phyloP scores from a whole-genome alignment of 2,888 invertebrate species.

The Chrysolina americana region DNA sequence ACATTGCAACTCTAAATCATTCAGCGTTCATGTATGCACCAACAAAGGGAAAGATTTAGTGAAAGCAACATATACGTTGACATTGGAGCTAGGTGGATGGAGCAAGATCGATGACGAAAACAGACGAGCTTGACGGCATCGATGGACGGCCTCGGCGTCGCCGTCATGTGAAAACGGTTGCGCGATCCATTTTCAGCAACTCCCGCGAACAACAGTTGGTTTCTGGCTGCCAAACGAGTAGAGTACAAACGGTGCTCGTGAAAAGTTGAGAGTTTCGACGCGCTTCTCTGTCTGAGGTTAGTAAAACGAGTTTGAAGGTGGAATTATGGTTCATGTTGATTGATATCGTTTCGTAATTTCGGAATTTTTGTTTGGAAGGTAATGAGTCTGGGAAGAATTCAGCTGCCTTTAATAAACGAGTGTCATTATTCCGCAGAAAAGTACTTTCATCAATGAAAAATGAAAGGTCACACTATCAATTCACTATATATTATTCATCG shows the following conservation, averaged over 20 bases:
- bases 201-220: constrained; percentile 68
- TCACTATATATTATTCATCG: no score
- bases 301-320: background rate
- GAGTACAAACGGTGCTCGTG: constrained; percentile 17
- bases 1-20: background rate
- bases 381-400: background rate
- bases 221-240: constrained; percentile 59
- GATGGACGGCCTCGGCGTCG: constrained; percentile 58
- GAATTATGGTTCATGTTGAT: background rate
- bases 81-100: constrained; percentile 22
- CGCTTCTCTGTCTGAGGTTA: background rate
- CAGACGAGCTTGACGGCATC: constrained; percentile 54
- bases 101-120: constrained; percentile 52
- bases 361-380: background rate
- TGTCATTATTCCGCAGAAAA: no score
- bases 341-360: background rate
- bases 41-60: background rate
- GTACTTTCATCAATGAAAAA: no score
- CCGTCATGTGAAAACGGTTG: constrained; percentile 46
- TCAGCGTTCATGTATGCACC: constrained; percentile 12
- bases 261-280: constrained; percentile 24
- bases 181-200: constrained; percentile 50
- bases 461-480: no score
- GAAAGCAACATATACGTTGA: background rate
- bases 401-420: no score